A percentile compares a stretch with the other conserved stretches of the same genome.
Evolutionary conservation across 2,888 invertebrate genomes (phyloP).

Genomic region (Calameuta filiformis): DNA sequence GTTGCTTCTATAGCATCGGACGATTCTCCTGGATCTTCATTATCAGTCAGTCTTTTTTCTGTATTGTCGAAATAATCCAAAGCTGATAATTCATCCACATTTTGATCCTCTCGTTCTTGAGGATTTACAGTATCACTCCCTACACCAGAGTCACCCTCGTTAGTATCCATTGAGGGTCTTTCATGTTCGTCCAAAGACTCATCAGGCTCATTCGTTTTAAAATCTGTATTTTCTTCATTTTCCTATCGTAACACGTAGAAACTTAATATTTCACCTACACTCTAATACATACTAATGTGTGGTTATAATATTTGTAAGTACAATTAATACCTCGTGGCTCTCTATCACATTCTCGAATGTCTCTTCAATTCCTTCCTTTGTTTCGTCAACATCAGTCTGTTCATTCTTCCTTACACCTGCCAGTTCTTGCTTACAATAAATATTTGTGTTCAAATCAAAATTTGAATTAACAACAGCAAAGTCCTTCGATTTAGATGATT

Average conservation of each 20-base stretch:
- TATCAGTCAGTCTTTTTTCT: slow-evolving; percentile 44
- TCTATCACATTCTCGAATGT: slow-evolving; percentile 60
- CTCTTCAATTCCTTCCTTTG: slow-evolving; percentile 46
- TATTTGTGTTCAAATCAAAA: slow-evolving; percentile 33
- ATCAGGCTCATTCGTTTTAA: slow-evolving; percentile 44
- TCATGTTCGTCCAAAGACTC: slow-evolving; percentile 56
- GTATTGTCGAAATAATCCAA: slow-evolving; percentile 34
- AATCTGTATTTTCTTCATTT: slow-evolving; percentile 47
- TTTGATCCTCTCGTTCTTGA: slow-evolving; percentile 61
- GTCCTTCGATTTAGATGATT: slow-evolving; percentile 52
- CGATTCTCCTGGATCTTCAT: slow-evolving; percentile 56
- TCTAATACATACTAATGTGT: background rate
- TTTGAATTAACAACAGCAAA: slow-evolving; percentile 56
- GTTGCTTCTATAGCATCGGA: slow-evolving; percentile 60
- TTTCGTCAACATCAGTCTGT: slow-evolving; percentile 46
- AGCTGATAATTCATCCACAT: slow-evolving; percentile 55
- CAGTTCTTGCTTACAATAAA: slow-evolving; percentile 44
- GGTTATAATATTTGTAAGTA: background rate
- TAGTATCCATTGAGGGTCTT: slow-evolving; percentile 55
- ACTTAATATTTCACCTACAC: background rate
- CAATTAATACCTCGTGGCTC: slow-evolving; percentile 52
- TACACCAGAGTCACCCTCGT: slow-evolving; percentile 64
- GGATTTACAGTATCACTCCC: slow-evolving; percentile 64
- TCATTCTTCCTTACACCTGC: slow-evolving; percentile 56
- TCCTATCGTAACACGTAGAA: slow-evolving; percentile 31